Evolutionary conservation across 2,888 invertebrate species (phyloP), one percentile per base, ranked within the genome.

Genomic region (Coronaproctus castanopsis): DNA sequence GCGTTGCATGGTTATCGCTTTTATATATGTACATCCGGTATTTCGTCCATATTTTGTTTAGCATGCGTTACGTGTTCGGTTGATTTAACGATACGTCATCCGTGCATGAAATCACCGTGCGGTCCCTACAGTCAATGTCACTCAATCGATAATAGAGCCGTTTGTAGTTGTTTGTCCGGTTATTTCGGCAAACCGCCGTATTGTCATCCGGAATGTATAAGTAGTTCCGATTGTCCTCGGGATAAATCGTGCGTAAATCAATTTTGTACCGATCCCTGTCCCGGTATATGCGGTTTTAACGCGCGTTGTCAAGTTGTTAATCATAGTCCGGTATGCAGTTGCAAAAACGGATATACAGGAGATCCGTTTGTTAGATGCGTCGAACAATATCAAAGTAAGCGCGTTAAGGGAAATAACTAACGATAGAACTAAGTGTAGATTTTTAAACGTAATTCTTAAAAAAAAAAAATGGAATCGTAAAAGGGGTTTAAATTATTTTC

Each of bases 311-410:
- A 78, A 67, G 83, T 84, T 50, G 78, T 82, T 48, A 84, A 85
- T 71, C 86, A 87, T 69, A 82, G 81, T 67, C 83, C 85, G 1
- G 82, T 85, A 66, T 87, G 87, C 69, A 79, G 77, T 63, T 87
- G 87, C 67, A 76, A 78, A 22, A 70, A 75, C 19, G 80, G 79
- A 63, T 80, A 78, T 67, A 80, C 80, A 10, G 85, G 87, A 57
- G 84, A 87, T 76, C 85, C 87, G 51, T 85, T 85, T 70, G 74
- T 76, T n/a, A 78, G 82, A 71, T 87, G 86, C 59, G 59, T 67
- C 60, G 61, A 62, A 57, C n/a, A n/a, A n/a, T 64, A 66, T 61
- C 62, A 66, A 64, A 66, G 68, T 68, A 66, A 68, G 68, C 64
- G 64, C 55, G 55, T 23, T 50, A 23, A 8, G 19, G 20, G n/a